phyloP scores from a whole-genome alignment of 2,888 invertebrate species.

The Didymodactylos carnosus region DNA sequence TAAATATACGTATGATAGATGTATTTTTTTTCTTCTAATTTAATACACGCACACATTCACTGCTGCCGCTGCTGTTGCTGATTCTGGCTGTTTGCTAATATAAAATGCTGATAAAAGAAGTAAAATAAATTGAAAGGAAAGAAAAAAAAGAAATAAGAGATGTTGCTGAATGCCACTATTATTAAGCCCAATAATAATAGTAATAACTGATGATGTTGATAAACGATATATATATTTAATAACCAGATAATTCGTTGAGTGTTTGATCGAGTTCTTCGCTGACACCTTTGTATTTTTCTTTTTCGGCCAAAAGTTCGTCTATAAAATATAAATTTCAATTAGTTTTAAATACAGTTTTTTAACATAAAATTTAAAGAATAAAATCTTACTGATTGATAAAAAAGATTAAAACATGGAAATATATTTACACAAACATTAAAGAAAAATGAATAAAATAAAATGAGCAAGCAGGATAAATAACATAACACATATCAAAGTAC shows the following conservation, averaged over 20 bases:
- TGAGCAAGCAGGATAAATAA: background rate
- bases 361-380: background rate
- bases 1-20: too few species aligned
- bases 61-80: too few species aligned
- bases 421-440: background rate
- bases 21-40: too few species aligned
- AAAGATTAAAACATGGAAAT: background rate
- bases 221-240: conserved; percentile 41
- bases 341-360: background rate
- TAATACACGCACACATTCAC: too few species aligned
- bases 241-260: conserved; percentile 86
- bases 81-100: too few species aligned
- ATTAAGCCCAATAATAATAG: background rate
- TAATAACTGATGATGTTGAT: background rate
- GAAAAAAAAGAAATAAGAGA: too few species aligned
- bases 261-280: conserved; percentile 90
- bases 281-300: conserved; percentile 96
- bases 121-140: too few species aligned
- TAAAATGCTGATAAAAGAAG: too few species aligned
- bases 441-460: background rate
- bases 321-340: conserved; percentile 8
- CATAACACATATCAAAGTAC: background rate
- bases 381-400: background rate
- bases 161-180: background rate
- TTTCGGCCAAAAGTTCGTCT: conserved; percentile 45